Evolutionary conservation across 2,797 vertebrate species (phyloP).

Genomic region (Diplodus sargus): DNA sequence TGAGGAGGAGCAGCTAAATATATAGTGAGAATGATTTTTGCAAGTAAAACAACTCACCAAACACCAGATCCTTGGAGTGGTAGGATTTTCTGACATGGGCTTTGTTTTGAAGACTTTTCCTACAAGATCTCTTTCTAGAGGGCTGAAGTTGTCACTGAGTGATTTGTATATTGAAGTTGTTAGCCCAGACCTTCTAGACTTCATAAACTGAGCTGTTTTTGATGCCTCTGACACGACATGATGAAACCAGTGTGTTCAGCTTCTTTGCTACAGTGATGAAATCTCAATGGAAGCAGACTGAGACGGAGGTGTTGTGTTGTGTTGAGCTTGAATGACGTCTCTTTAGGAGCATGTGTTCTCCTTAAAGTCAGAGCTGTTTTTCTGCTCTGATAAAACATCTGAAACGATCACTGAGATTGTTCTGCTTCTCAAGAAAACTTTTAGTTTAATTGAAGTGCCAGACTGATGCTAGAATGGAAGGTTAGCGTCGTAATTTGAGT

Average conservation of each 20-base stretch:
- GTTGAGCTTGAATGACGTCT: slow-evolving; percentile 48
- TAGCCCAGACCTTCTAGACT: slow-evolving; percentile 23
- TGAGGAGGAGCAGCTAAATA: background rate
- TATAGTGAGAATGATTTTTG: background rate
- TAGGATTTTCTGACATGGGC: background rate
- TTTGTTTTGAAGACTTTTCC: slow-evolving; percentile 19
- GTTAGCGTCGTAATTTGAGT: background rate
- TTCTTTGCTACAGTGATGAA: slow-evolving; percentile 51
- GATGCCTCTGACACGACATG: slow-evolving; percentile 68
- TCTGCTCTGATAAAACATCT: slow-evolving; percentile 8
- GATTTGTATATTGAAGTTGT: slow-evolving; percentile 41
- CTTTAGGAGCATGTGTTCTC: slow-evolving; percentile 7
- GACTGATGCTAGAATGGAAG: background rate
- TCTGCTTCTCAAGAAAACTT: slow-evolving; percentile 23
- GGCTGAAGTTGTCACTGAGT: slow-evolving; percentile 17
- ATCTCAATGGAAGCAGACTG: slow-evolving; percentile 51
- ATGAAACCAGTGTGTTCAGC: slow-evolving; percentile 62
- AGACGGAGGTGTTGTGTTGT: slow-evolving; percentile 26
- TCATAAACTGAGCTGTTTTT: slow-evolving; percentile 63
- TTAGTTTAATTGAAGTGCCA: background rate
- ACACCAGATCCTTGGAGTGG: background rate
- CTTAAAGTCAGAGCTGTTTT: slow-evolving; percentile 5
- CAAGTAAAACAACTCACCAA: slow-evolving; percentile 11
- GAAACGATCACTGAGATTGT: background rate
- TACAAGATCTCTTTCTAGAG: background rate